phyloP scores from a whole-genome alignment of 2,797 vertebrate species.

The Pseudochirops cupreus region DNA sequence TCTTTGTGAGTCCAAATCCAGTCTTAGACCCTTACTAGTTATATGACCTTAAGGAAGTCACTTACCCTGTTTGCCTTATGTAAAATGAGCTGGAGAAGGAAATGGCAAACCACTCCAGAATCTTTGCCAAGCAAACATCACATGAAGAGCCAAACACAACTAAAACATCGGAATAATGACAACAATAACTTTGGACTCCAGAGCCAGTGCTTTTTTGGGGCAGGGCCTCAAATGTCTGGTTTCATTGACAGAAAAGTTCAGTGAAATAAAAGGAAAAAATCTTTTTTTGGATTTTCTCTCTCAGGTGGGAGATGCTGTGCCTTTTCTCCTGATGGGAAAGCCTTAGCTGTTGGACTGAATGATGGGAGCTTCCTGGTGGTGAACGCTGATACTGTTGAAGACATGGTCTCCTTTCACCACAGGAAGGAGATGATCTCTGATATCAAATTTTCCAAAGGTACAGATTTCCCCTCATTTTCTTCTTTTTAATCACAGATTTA shows the following conservation, averaged over 20 bases:
- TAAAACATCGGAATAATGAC: not conserved
- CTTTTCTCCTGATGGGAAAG: constrained; percentile 98
- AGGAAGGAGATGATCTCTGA: constrained; percentile 97
- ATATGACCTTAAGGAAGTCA: not conserved
- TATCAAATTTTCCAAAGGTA: constrained; percentile 97
- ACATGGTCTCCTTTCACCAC: constrained; percentile 99
- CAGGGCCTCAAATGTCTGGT: not conserved
- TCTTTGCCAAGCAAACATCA: not conserved
- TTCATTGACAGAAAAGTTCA: not conserved
- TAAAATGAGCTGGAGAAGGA: not conserved
- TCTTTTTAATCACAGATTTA: constrained; percentile 13
- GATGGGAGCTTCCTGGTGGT: constrained; percentile 98
- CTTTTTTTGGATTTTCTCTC: constrained; percentile 2
- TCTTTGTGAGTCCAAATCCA: not conserved
- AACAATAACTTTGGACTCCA: not conserved
- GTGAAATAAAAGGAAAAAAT: not conserved
- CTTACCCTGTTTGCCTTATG: not conserved
- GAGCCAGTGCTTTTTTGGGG: not conserved
- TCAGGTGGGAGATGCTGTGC: constrained; percentile 96
- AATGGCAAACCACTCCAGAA: not conserved
- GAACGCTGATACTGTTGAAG: constrained; percentile 97
- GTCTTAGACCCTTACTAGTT: not conserved
- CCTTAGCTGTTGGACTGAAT: constrained; percentile 95
- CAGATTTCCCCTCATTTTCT: constrained; percentile 42
- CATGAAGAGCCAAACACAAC: not conserved